phyloP scores from a whole-genome alignment of 1,140 invertebrate species.

The Myzus persicae region DNA sequence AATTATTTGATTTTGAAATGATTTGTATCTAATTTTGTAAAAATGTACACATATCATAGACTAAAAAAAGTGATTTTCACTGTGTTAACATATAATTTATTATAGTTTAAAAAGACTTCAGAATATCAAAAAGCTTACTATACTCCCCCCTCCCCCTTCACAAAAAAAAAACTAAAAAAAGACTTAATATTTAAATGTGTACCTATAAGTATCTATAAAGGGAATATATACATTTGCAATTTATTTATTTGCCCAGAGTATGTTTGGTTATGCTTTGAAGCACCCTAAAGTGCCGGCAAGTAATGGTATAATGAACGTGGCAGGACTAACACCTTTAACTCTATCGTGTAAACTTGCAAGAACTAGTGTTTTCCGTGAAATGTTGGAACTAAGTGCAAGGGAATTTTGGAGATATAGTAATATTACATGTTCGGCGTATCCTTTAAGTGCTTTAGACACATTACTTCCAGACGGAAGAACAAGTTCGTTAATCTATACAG shows the following conservation, averaged over 20 bases:
- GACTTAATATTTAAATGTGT: background rate
- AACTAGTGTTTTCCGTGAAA: slow-evolving; percentile 95
- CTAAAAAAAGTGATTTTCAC: too few species aligned
- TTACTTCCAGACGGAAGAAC: slow-evolving; percentile 91
- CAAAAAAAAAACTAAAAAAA: background rate
- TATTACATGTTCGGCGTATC: slow-evolving; percentile 98
- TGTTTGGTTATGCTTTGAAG: slow-evolving; percentile 96
- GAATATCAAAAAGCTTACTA: too few species aligned
- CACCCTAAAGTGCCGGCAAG: slow-evolving; percentile 92
- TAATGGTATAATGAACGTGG: slow-evolving; percentile 85
- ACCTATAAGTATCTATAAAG: background rate
- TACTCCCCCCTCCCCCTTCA: too few species aligned
- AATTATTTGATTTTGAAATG: too few species aligned
- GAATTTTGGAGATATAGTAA: slow-evolving; percentile 99
- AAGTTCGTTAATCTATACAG: slow-evolving; percentile 72
- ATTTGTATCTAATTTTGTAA: too few species aligned
- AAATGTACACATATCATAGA: too few species aligned
- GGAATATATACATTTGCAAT: background rate
- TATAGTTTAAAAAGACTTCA: too few species aligned
- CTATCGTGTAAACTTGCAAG: slow-evolving; percentile 95
- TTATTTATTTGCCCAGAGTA: slow-evolving; percentile 73
- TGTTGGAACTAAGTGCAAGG: slow-evolving; percentile 93
- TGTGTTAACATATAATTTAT: too few species aligned
- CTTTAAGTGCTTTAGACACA: slow-evolving; percentile 94
- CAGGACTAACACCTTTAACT: slow-evolving; percentile 93